Base-by-base conservation (phyloP, 2,888 invertebrate genomes). In the Drosophila cracens region DNA sequence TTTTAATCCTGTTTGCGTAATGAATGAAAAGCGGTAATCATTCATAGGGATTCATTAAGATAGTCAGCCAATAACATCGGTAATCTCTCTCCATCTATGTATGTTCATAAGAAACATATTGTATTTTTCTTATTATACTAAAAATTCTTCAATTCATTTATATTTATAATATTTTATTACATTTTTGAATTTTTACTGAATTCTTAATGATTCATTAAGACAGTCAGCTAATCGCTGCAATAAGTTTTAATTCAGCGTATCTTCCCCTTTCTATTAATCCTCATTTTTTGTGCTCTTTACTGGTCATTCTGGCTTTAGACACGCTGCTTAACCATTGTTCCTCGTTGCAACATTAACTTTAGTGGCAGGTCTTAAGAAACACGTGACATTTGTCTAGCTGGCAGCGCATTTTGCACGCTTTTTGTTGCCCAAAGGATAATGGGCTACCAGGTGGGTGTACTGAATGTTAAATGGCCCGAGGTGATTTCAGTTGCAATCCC, bases 401-500 rank as follows among this genome's bases (percentile, higher is more conserved):
- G 74, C 76, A 66, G 69, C 48, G 51, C n/a, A 62, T 85, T 85
- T 65, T 79, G 33, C 68, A 82, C 74, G 87, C 83, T 75, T 79
- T 71, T 85, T 81, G 83, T 79, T 81, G 76, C 57, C 77, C 75
- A 72, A 81, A 83, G 85, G 86, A 87, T 85, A 87, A 87, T 87
- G 86, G 86, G 72, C 83, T 76, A 65, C 86, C 86, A 83, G 88
- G 85, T 85, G 88, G 85, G 85, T 70, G 85, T 70, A 74, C 73
- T 75, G 63, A 83, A 67, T 66, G 83, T 72, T n/a, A 56, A 70
- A 11, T 21, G 82, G 82, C 58, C 73, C 82, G 73, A 82, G 84
- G 77, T 81, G 83, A 69, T 58, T 18, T 1, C 25, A 11, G 36
- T 5, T 7, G 61, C 54, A 18, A 25, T 27, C 54, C 36, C 38